Base-by-base conservation (phyloP, 2,113 vertebrate species). In the Lepidothrix coronata region DNA sequence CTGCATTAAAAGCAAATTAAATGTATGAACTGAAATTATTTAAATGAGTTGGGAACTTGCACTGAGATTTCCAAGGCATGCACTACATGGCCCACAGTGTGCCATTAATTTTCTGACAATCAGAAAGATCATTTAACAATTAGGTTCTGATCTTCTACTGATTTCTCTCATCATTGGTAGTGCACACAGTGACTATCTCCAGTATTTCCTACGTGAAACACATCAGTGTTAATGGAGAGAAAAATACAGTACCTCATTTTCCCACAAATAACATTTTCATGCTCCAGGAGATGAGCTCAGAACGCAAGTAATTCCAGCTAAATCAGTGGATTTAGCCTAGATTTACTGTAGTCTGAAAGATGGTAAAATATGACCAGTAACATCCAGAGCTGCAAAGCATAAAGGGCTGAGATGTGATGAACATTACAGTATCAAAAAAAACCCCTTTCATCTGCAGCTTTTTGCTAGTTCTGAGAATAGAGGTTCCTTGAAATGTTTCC, bases 1-100 rank as follows among this genome's bases (percentile, higher is more conserved):
- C 92, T 96, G 68, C 80, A 75, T 84, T 88, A 94, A 90, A 95
- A 88, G 78, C 74, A 95, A 96, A 96, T 95, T 92, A 95, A 95
- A 95, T 91, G 20, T 83, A 77, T 94, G 91, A 97, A 90, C 89
- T 87, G 55, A 75, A 94, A 91, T 97, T 90, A 93, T 91, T 93
- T 88, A 96, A 97, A 90, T 46, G 63, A 93, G 67, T 90, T 74
- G 70, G 24, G 58, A 80, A 44, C 83, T 87, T 95, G 73, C 72
- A 55, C 31, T 73, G 94, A 33, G 73, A 44, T 27, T 58, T 84
- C 81, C 74, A 51, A 76, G 86, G 73, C 41, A 28, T 67, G 78
- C 85, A 77, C 79, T 88, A 92, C 91, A 48, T 83, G 88, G 72
- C 85, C 91, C 30, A 35, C 55, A 27, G 62, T 70, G 49, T 58